These are phyloP conservation scores for Drosophila punjabiensis DNA, from an alignment of 1,140 invertebrate genomes.

Conservation along the genomic window DNA sequence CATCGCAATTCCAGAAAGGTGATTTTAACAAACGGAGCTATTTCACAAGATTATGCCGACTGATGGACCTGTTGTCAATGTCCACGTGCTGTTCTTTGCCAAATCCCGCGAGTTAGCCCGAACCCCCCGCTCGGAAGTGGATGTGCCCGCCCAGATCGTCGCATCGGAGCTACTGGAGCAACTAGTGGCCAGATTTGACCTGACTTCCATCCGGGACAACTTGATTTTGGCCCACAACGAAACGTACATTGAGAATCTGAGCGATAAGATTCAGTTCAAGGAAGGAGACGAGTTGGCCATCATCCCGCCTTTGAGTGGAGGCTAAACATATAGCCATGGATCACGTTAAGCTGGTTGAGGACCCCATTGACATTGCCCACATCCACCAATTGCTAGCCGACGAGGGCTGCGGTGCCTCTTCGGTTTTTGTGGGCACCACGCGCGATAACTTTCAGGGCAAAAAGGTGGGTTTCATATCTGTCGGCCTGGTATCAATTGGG, in stretches of 20 bases:
- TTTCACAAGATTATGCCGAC: constrained; percentile 39
- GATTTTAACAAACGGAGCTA: not conserved
- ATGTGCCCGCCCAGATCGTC: constrained; percentile 86
- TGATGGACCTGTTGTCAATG: constrained; percentile 74
- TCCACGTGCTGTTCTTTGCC: constrained; percentile 94
- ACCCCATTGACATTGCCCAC: constrained; percentile 89
- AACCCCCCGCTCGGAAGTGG: constrained; percentile 86
- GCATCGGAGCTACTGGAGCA: constrained; percentile 86
- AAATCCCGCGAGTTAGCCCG: constrained; percentile 93
- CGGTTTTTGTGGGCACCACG: constrained; percentile 96
- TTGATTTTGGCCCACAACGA: constrained; percentile 94
- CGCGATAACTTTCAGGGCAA: constrained; percentile 95
- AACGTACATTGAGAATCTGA: constrained; percentile 88
- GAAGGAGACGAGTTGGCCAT: constrained; percentile 92
- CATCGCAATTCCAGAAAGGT: not conserved
- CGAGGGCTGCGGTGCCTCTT: constrained; percentile 93
- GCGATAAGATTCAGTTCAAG: constrained; percentile 87
- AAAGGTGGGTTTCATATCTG: constrained; percentile 86
- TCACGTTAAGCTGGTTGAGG: constrained; percentile 89
- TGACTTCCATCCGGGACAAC: constrained; percentile 89
- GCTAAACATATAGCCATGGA: constrained; percentile 87
- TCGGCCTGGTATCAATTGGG: constrained; percentile 1
- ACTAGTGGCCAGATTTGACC: constrained; percentile 87
- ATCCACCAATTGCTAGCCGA: constrained; percentile 89
- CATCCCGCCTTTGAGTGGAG: constrained; percentile 95